Evolutionary conservation across 2,888 invertebrate genomes (phyloP).

Genomic region (Allolobophora icterica): DNA sequence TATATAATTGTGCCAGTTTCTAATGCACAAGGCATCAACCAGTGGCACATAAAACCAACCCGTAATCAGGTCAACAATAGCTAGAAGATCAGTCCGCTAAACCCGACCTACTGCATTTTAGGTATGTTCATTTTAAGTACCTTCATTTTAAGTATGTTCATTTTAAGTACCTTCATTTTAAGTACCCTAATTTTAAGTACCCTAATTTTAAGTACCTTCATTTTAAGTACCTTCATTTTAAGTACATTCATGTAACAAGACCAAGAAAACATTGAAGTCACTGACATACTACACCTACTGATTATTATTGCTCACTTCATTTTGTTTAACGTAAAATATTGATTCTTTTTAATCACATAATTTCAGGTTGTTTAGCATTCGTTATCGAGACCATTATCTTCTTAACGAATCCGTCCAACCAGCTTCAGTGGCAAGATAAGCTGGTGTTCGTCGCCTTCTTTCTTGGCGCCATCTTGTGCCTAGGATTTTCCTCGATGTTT

Average conservation of each 20-base stretch:
- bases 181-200: neutral
- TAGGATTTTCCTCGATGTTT: slow-evolving; percentile 95
- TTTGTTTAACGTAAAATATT: no score
- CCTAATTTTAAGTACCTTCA: neutral
- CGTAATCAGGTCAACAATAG: no score
- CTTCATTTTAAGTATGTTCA: neutral
- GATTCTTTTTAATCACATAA: neutral
- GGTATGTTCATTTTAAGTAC: neutral
- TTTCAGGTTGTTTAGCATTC: slow-evolving; percentile 68
- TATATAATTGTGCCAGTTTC: no score
- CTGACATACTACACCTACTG: no score
- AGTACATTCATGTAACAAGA: neutral
- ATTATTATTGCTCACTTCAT: no score
- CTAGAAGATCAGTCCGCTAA: no score
- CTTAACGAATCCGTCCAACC: slow-evolving; percentile 82
- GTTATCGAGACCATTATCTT: slow-evolving; percentile 79
- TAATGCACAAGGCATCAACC: no score
- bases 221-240: slow-evolving; percentile 1
- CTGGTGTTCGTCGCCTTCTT: slow-evolving; percentile 90
- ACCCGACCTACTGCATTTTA: neutral
- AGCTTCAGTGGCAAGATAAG: slow-evolving; percentile 76
- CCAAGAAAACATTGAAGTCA: no score
- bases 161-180: neutral
- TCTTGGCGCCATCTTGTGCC: slow-evolving; percentile 91
- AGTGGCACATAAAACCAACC: no score